Evolutionary conservation across 2,797 vertebrate species (phyloP), one percentile per base, ranked within the genome.

Genomic region (Anisognathus igniventris): DNA sequence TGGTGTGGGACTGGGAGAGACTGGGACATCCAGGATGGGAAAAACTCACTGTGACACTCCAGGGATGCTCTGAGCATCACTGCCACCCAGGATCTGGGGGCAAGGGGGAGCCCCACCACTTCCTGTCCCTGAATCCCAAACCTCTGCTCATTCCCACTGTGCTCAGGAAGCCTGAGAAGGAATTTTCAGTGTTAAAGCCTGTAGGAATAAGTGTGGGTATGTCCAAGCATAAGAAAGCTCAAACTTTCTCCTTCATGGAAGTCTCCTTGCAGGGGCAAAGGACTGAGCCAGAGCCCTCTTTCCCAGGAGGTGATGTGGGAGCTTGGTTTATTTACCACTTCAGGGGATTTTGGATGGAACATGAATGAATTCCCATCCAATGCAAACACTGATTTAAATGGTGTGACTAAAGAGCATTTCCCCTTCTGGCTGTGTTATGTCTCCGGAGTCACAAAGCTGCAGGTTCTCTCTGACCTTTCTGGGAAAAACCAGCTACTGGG

Each of bases 361-460:
- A 2, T 82, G 91, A 88, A 87, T 50, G 88, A 92, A 70, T 70
- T 85, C n/a, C 20, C 57, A 50, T 87, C 85, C 81, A 91, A 76
- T 54, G 57, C 70, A 92, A 93, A 85, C 84, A 92, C 72, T 42
- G 68, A 7, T 79, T 85, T 80, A 87, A 93, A 88, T 80, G 42
- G 78, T 85, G 75, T 85, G 93, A 93, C 90, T 86, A 44, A 92
- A 88, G 68, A 76, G 74, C 67, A 12, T 87, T 95, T 95, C 84
- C 88, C 71, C 53, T 93, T 78, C 60, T 35, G 78, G 48, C 44
- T 79, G 40, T 86, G 86, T 92, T 88, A 50, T 86, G 86, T 80
- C 83, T 93, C 71, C 42, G 37, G n/a, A 75, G 67, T 61, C 77
- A 88, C 67, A 91, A 92, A 93, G 88, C 86, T 83, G 84, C 31